phyloP scores from a whole-genome alignment of 2,888 invertebrate genomes.

The Conomelus anceps region DNA sequence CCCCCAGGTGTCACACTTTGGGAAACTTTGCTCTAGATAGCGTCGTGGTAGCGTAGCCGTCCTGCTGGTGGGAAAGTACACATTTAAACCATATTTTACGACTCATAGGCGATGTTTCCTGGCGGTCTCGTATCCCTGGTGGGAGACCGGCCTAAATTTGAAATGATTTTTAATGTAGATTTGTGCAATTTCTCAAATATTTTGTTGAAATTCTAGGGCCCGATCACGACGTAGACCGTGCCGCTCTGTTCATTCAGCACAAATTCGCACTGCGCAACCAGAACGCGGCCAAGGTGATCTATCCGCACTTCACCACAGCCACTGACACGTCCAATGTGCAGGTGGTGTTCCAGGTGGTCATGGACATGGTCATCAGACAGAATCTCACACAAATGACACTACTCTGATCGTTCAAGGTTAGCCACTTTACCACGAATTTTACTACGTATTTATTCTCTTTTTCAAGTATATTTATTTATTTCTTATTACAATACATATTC shows the following conservation, averaged over 20 bases:
- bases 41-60: too few relatives aligned
- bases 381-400: conserved; percentile 52
- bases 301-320: conserved; percentile 60
- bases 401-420: not conserved
- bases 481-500: too few relatives aligned
- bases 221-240: conserved; percentile 55
- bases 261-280: conserved; percentile 52
- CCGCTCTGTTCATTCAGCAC: conserved; percentile 56
- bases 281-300: conserved; percentile 52
- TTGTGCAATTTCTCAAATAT: conserved; percentile 12
- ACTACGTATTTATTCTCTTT: too few relatives aligned
- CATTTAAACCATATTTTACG: too few relatives aligned
- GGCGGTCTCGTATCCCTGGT: too few relatives aligned
- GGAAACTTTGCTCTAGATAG: too few relatives aligned
- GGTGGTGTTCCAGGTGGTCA: conserved; percentile 58
- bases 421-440: too few relatives aligned
- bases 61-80: too few relatives aligned
- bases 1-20: too few relatives aligned
- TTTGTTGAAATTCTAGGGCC: conserved; percentile 44
- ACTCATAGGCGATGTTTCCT: too few relatives aligned
- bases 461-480: too few relatives aligned
- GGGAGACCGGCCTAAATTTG: too few relatives aligned
- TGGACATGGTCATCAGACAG: conserved; percentile 58
- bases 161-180: not conserved
- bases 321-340: conserved; percentile 60